These are phyloP conservation scores for Sepiola atlantica DNA, from an alignment of 2,888 invertebrate genomes.

Conservation along the genomic window DNA sequence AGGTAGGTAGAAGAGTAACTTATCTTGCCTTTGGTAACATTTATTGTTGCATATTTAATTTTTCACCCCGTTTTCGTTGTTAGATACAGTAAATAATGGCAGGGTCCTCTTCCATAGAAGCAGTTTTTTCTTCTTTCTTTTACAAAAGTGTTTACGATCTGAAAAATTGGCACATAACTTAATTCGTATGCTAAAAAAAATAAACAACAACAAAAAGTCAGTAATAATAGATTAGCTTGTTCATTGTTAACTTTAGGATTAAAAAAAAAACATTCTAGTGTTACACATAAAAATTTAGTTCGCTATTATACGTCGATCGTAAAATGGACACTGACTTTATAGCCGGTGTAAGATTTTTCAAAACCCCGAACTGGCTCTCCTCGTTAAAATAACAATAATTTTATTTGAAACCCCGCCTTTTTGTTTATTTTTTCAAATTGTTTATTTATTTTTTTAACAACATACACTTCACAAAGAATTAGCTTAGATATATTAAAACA, in stretches of 20 bases:
- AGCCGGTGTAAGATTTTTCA: background rate
- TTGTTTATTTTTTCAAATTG: background rate
- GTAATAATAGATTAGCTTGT: background rate
- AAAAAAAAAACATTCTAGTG: background rate
- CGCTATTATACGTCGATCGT: background rate
- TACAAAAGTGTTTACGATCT: too few relatives aligned
- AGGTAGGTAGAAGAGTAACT: too few relatives aligned
- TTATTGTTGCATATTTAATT: background rate
- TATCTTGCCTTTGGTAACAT: too few relatives aligned
- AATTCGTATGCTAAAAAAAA: too few relatives aligned
- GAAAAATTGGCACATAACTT: too few relatives aligned
- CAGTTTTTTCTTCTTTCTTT: too few relatives aligned
- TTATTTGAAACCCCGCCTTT: background rate
- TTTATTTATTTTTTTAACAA: background rate
- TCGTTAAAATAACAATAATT: background rate
- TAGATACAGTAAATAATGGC: too few relatives aligned
- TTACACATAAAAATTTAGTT: background rate
- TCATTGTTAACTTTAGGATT: background rate
- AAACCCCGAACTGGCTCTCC: background rate
- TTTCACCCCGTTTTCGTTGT: background rate
- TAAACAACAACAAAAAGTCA: background rate
- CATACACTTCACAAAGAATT: too few relatives aligned
- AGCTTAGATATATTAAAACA: too few relatives aligned
- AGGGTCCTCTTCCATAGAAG: too few relatives aligned
- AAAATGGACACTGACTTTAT: too few relatives aligned